These are phyloP conservation scores for Sciurus carolinensis DNA, from an alignment of 2,797 vertebrate genomes.

Conservation along the genomic window DNA sequence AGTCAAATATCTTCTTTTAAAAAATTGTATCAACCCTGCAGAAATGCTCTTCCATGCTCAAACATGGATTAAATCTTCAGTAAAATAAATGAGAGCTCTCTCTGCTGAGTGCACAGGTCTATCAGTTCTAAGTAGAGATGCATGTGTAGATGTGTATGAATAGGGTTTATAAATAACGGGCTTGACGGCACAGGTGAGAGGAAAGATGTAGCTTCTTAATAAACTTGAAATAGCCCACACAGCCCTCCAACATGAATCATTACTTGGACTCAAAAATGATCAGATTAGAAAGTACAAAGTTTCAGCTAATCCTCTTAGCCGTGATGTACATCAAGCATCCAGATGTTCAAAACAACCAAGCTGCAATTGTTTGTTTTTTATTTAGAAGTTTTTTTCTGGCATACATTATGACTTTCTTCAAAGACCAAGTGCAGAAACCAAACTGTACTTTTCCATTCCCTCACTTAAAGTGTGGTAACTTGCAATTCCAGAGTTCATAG, in stretches of 20 bases:
- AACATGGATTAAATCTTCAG: background rate
- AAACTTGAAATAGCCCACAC: background rate
- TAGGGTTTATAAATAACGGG: background rate
- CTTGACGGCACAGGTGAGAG: background rate
- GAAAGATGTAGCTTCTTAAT: slow-evolving; percentile 24
- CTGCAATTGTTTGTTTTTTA: background rate
- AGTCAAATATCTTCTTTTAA: background rate
- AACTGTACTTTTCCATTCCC: background rate
- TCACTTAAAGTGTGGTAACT: background rate
- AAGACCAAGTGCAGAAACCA: background rate
- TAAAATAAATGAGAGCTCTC: background rate
- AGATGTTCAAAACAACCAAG: slow-evolving; percentile 56
- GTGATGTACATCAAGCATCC: background rate
- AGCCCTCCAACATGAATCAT: slow-evolving; percentile 2
- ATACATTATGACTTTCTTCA: slow-evolving; percentile 28
- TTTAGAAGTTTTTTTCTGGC: background rate
- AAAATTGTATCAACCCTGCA: background rate
- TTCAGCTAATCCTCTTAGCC: slow-evolving; percentile 51
- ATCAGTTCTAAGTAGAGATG: background rate
- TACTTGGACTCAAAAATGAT: background rate
- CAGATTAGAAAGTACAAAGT: slow-evolving; percentile 36
- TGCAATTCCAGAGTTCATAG: background rate
- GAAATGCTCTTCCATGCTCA: background rate
- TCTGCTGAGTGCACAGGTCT: background rate
- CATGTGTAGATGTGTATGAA: background rate